Evolutionary conservation across 2,113 vertebrate genomes (phyloP), one percentile per base, ranked within the genome.

Genomic region (Miniopterus natalensis): DNA sequence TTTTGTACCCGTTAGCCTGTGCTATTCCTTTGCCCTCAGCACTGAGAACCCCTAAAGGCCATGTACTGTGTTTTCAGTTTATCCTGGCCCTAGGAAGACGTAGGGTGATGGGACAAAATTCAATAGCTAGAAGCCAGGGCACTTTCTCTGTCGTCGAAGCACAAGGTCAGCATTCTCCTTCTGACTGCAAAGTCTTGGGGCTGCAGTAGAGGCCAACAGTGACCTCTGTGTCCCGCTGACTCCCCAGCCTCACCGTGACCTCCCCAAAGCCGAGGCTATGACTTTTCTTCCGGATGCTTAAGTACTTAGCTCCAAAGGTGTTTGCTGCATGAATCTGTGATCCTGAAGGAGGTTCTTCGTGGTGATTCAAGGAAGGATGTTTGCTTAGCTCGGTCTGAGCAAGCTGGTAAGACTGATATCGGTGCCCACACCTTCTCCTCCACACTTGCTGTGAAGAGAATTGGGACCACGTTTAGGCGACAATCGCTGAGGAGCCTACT

Each of bases 91-190:
- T 13, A 27, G 18, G 45, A 57, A 79, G 63, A 47, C 1, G 0
- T 11, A 21, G 21, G 27, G 1, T 20, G 53, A 45, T 85, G 31
- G 29, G 23, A 66, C 29, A 29, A 9, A 87, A 18, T 31, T 66
- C 68, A 66, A 0, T 1, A 25, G 8, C 42, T 6, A 20, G 55
- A n/a, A 74, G 29, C 13, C 14, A 2, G 18, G 3, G 4, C 1
- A 7, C n/a, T 73, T 77, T n/a, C 49, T 51, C 70, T 23, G 1
- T 73, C 17, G 0, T 5, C 1, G 1, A 23, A 92, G 10, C 13
- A 18, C 2, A 27, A 45, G 8, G 61, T 80, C 29, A 8, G 42
- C 57, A 45, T 57, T 68, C 6, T 14, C 0, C 3, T 31, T 25
- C 29, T 6, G 17, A 23, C 55, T 40, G 3, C 14, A 55, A 27